Base-by-base conservation (phyloP, 1,140 invertebrate species). In the Lepidotrigona ventralis region DNA sequence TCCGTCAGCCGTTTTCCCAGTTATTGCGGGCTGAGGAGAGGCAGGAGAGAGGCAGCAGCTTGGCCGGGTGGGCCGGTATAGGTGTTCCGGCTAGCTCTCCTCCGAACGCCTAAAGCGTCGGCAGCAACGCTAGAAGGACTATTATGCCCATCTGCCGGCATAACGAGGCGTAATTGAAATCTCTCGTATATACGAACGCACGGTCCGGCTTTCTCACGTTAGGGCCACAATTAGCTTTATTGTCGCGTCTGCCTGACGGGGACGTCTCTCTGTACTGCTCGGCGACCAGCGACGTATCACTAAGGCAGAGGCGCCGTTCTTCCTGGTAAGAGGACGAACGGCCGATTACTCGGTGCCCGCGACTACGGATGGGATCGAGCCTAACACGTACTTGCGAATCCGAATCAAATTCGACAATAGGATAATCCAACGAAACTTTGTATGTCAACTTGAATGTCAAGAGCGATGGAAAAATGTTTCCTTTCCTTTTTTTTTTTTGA, bases 111-210 rank as follows among this genome's bases (percentile, higher is more conserved):
- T 82, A 81, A 90, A 88, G 87, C 85, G 86, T 88, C 85, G 84
- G 84, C 81, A 81, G 86, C 89, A 70, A 82, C 73, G 80, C 74
- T 77, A 66, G 81, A 89, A 89, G 81, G 81, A 83, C 89, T 91
- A 92, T 92, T 92, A 92, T 89, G 90, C 83, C 89, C 91, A 92
- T 92, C 91, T 92, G 91, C 90, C 79, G 89, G 84, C 88, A 86
- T 92, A 92, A 92, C 91, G 90, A 91, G 88, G 84, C 89, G 89
- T 91, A 92, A 92, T 92, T 92, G 91, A 92, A 92, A 92, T 92
- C 91, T 89, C 90, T 89, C 88, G 77, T 86, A 84, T 71, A 84
- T 68, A 84, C 83, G 81, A 86, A 79, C 75, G 66, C 64, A 85
- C 71, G 79, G 72, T 54, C 77, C 79, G 88, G 79, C 79, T 91